Percentiles rank a stretch among this genome's conserved stretches.
Evolutionary conservation across 92 coral and sea anemone genomes (phyloP).

Genomic region (Meandrina meandrites): DNA sequence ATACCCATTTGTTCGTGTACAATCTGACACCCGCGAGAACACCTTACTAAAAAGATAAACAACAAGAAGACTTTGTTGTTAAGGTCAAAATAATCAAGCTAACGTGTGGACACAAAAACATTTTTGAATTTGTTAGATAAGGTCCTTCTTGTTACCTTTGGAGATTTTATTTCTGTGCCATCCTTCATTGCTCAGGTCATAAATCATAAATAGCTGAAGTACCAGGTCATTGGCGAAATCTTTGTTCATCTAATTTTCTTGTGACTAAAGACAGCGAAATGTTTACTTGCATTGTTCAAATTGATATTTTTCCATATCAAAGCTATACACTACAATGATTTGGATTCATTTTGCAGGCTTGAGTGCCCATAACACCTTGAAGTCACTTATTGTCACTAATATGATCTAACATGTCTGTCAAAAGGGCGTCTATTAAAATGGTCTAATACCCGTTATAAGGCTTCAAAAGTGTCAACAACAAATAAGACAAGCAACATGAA

Average conservation of each 20-base stretch:
- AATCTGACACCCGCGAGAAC: conserved; percentile 29
- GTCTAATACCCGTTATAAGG: conserved; percentile 11
- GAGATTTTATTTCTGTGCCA: not conserved
- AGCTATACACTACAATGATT: not conserved
- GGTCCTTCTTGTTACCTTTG: too few species aligned
- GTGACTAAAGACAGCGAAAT: not conserved
- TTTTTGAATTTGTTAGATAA: not conserved
- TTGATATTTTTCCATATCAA: not conserved
- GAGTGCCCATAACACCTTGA: not conserved
- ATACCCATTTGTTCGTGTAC: conserved; percentile 6
- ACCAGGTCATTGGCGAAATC: not conserved
- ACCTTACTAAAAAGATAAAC: conserved; percentile 5
- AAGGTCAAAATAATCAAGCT: not conserved
- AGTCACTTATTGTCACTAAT: conserved; percentile 13
- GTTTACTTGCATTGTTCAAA: not conserved
- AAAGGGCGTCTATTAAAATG: not conserved
- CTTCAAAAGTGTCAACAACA: not conserved
- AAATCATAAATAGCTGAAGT: not conserved
- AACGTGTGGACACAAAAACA: not conserved
- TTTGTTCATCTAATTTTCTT: not conserved
- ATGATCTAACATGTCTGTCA: not conserved
- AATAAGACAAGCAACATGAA: not conserved
- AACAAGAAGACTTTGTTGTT: conserved; percentile 15
- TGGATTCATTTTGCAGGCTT: not conserved
- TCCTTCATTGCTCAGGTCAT: not conserved